Evolutionary conservation across 2,797 vertebrate species (phyloP).

Genomic region (Morus bassanus): DNA sequence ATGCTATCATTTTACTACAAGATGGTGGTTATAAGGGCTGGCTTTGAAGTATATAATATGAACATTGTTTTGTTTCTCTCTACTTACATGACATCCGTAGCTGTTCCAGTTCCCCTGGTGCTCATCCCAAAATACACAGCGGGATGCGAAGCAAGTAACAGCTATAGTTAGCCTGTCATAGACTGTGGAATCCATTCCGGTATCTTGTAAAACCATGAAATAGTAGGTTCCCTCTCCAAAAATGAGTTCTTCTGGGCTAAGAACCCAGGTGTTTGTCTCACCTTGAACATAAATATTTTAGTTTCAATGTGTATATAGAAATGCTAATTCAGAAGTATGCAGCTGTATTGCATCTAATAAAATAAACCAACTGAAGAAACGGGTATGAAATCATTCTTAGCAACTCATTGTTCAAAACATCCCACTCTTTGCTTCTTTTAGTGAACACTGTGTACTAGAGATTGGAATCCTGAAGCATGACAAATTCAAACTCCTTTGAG

Average conservation of each 20-base stretch:
- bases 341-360: not conserved
- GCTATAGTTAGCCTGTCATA: conserved; percentile 75
- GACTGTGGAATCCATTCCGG: conserved; percentile 71
- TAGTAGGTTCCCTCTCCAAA: conserved; percentile 84
- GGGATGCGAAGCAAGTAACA: conserved; percentile 84
- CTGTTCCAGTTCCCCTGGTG: conserved; percentile 82
- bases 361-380: not conserved
- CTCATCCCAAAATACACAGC: conserved; percentile 92
- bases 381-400: not conserved
- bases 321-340: not conserved
- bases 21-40: not conserved
- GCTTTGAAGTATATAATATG: not conserved
- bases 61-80: not conserved
- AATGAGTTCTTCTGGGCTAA: conserved; percentile 80
- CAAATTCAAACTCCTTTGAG: not conserved
- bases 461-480: not conserved
- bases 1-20: not conserved
- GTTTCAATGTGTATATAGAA: not conserved
- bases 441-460: not conserved
- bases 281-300: conserved; percentile 71
- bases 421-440: not conserved
- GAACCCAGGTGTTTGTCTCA: conserved; percentile 85
- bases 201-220: conserved; percentile 80
- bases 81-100: conserved; percentile 87
- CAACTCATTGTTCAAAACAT: not conserved